Evolutionary conservation across 2,888 invertebrate species (phyloP), one percentile per base, ranked within the genome.

Genomic region (Napeogenes inachia): DNA sequence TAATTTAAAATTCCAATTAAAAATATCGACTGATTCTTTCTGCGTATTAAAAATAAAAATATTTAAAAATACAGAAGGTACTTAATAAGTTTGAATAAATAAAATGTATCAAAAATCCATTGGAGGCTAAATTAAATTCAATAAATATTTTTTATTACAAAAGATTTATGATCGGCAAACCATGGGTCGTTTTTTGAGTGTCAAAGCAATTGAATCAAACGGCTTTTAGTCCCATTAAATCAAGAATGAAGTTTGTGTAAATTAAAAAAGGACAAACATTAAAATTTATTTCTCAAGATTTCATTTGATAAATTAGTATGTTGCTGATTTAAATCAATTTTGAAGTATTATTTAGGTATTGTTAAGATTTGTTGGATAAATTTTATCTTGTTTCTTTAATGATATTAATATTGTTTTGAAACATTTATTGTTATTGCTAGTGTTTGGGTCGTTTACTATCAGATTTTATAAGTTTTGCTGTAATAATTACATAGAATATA

Each of bases 161-260:
- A 50, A 50, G 50, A 50, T 50, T 50, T 30, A 50, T n/a, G 50
- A 50, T 50, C 50, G 47, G 10, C 3, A n/a, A 50, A 42, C 42
- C 12, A 3, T 2, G 10, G 10, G 5, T 10, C 10, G 42, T 42
- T 42, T 10, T 42, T 42, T 42, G 12, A 42, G 42, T 42, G 42
- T 30, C 30, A 30, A 30, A 50, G 8, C 50, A 50, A 50, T 30
- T 50, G 30, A 30, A 30, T 8, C 6, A 30, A 30, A 50, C 21
- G 12, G 10, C 30, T 50, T 50, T 50, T 50, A 30, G 10, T 4
- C 10, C 2, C 12, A 50, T 50, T 50, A 50, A 10, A 50, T 30
- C 50, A n/a, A 30, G 50, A 30, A n/a, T 50, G 50, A 50, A 50
- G 10, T 30, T 50, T 8, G 2, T 10, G 50, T 30, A 30, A 21